Conservation (phyloP, 2,888 invertebrate species). For the Caenorhabditis uteleia region DNA sequence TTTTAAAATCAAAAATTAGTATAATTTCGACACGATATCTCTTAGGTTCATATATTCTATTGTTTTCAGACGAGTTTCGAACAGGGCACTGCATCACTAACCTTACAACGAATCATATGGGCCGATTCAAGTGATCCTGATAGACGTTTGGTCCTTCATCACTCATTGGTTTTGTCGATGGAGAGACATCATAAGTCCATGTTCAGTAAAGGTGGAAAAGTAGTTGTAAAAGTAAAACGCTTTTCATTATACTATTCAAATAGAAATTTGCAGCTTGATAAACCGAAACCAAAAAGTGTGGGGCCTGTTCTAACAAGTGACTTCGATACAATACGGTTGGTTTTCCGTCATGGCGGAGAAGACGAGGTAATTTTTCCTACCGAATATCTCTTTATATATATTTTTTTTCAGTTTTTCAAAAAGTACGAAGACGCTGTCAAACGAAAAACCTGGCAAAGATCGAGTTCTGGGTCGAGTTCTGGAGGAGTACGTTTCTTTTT, state of each 20-base stretch:
- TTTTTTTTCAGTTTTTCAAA: conserved; percentile 63
- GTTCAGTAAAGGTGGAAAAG: conserved; percentile 66
- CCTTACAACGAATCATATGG: conserved; percentile 68
- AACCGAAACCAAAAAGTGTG: conserved; percentile 36
- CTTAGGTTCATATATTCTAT: background rate
- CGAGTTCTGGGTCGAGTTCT: conserved; percentile 66
- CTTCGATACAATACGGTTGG: conserved; percentile 53
- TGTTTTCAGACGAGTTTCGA: conserved; percentile 64
- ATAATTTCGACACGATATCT: too few species aligned
- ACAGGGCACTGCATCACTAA: conserved; percentile 66
- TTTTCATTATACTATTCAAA: background rate
- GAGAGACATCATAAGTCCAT: conserved; percentile 67
- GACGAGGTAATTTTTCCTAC: conserved; percentile 58
- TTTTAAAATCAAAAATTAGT: too few species aligned
- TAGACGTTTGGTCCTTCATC: conserved; percentile 59
- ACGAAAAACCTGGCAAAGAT: conserved; percentile 65
- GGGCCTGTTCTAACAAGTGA: conserved; percentile 62
- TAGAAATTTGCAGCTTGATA: conserved; percentile 31
- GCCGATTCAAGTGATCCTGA: conserved; percentile 68
- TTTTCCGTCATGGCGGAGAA: conserved; percentile 66
- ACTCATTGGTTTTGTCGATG: conserved; percentile 63
- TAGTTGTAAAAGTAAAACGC: conserved; percentile 43
- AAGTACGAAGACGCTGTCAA: conserved; percentile 63
- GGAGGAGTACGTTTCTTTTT: conserved; percentile 52
- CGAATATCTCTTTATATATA: background rate